Percentiles rank a stretch among this genome's conserved stretches.
These are phyloP conservation scores for Siniperca scherzeri DNA, from an alignment of 2,797 vertebrate species.

Conservation along the genomic window DNA sequence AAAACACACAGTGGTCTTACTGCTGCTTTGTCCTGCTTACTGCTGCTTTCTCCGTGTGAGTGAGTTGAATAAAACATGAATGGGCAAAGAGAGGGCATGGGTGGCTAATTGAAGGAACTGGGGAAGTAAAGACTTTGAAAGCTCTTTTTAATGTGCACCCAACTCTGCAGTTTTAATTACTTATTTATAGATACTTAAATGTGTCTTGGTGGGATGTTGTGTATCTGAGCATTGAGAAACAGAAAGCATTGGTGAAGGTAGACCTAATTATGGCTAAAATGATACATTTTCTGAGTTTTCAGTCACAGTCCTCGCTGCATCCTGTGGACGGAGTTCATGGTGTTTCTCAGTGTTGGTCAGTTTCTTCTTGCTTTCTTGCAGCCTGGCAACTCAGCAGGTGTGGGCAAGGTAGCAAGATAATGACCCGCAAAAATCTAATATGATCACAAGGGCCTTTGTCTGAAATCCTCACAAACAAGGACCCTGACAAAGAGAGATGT, in stretches of 20 bases:
- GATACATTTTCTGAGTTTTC: neutral
- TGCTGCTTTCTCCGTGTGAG: neutral
- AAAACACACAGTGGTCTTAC: neutral
- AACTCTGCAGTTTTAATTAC: neutral
- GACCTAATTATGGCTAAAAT: neutral
- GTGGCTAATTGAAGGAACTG: neutral
- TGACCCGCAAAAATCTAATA: neutral
- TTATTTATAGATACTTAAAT: neutral
- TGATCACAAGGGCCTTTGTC: neutral
- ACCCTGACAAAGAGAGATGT: neutral
- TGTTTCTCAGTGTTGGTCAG: neutral
- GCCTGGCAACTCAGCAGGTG: no score
- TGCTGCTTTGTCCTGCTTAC: neutral
- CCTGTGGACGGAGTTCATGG: neutral
- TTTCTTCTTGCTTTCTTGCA: no score
- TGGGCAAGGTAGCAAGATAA: neutral
- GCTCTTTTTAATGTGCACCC: neutral
- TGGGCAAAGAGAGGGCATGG: neutral
- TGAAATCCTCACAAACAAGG: neutral
- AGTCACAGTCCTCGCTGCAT: neutral
- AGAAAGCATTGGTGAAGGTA: neutral
- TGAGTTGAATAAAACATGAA: slow-evolving; percentile 30
- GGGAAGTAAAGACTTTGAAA: neutral
- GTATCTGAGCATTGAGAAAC: neutral
- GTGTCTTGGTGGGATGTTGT: neutral